A percentile compares a stretch with the other conserved stretches of the same genome.
phyloP scores from a whole-genome alignment of 2,888 invertebrate species.

The Andrena chrysosceles region DNA sequence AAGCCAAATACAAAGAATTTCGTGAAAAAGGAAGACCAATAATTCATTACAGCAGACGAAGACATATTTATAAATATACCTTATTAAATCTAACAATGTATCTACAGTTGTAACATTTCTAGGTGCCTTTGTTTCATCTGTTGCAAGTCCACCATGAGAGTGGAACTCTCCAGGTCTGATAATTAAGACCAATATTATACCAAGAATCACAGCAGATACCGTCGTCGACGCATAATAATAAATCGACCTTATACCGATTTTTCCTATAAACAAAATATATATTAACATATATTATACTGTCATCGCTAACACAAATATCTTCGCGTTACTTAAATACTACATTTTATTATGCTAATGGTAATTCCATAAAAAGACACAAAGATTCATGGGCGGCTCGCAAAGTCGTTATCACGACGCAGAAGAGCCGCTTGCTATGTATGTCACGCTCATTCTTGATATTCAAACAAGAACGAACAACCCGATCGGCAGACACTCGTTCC shows the following conservation, averaged over 20 bases:
- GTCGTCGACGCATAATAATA: conserved; percentile 90
- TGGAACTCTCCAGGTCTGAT: conserved; percentile 88
- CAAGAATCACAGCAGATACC: conserved; percentile 89
- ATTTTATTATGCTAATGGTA: background rate
- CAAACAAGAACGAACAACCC: background rate
- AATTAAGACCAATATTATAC: conserved; percentile 89
- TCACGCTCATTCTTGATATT: conserved; percentile 2
- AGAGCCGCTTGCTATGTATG: too few relatives aligned
- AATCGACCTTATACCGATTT: conserved; percentile 89
- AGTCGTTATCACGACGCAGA: background rate
- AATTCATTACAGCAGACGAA: background rate
- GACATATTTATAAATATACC: conserved; percentile 84
- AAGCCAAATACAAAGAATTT: conserved; percentile 65
- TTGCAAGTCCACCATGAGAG: conserved; percentile 62
- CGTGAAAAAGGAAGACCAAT: conserved; percentile 61
- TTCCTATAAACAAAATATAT: conserved; percentile 71
- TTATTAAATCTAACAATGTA: conserved; percentile 90
- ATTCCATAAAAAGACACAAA: conserved; percentile 4
- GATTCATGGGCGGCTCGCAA: background rate
- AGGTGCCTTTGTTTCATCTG: conserved; percentile 66
- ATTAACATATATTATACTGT: background rate
- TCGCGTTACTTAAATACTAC: background rate
- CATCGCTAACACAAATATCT: background rate
- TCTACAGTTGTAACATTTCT: conserved; percentile 88
- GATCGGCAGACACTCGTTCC: background rate